Base-by-base conservation (phyloP, 2,888 invertebrate genomes). In the Chironomus tentans region DNA sequence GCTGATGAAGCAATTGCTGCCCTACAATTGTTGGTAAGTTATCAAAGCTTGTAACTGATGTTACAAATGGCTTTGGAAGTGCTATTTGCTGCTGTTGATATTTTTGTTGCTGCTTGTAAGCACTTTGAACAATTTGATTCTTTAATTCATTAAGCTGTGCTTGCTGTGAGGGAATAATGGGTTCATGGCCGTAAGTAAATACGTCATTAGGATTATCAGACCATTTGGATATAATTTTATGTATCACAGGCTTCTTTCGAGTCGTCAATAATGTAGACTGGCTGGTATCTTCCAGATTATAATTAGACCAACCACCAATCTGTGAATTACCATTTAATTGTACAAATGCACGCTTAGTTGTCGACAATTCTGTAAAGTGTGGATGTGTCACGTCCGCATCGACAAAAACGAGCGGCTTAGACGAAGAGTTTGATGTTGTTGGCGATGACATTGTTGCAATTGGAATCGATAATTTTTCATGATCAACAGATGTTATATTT, bases 181-280 rank as follows among this genome's bases (percentile, higher is more conserved):
- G 47, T 18, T 21, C 12, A n/a, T 22, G 6, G 13, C 69, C 69
- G 21, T 76, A 56, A 15, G 38, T 69, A 18, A 68, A 76, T 4
- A 76, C 68, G 0, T 69, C 76, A n/a, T n/a, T 68, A 4, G 76
- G 76, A 46, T 76, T 76, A 24, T 76, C 76, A 12, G 76, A 76
- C 76, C 76, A 76, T 46, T 76, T 76, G 6, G 76, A 76, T 10
- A 76, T 76, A 7, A 76, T 69, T 56, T 76, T 76, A 61, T 76
- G 76, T 15, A 76, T 69, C 6, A 76, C 69, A n/a, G 76, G 76
- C 18, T 76, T 76, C 13, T 56, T 71, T 61, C 15, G 15, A 4
- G 13, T 18, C 12, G 22, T 56, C 5, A 3, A 7, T 15, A 24
- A 21, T n/a, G 50, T 7, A 18, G 10, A 7, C 15, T 18, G 5